A percentile compares a stretch with the other conserved stretches of the same genome.
These are phyloP conservation scores for Rotaria macrura DNA, from an alignment of 2,888 invertebrate genomes.

Conservation along the genomic window DNA sequence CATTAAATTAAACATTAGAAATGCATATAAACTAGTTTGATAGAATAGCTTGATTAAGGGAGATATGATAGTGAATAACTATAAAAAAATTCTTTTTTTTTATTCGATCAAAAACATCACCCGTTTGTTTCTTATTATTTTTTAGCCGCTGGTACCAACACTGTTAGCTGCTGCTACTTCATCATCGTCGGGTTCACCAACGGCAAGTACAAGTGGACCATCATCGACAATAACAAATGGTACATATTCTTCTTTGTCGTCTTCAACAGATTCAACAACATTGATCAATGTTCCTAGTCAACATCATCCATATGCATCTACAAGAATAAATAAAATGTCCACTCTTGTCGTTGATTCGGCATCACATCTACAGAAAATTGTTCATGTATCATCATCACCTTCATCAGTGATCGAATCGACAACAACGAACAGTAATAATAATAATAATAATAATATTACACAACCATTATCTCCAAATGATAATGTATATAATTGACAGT, in stretches of 20 bases:
- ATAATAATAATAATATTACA: background rate
- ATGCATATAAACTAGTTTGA: background rate
- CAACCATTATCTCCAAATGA: background rate
- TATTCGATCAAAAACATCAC: no score
- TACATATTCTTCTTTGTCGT: background rate
- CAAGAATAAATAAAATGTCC: background rate
- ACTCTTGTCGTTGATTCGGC: background rate
- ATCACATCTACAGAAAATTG: background rate
- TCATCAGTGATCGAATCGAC: background rate
- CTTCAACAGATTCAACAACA: background rate
- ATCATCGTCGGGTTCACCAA: background rate
- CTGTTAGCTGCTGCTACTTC: background rate
- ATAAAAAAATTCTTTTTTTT: background rate
- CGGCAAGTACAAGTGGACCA: background rate
- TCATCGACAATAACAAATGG: background rate
- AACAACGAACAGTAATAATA: slow-evolving; percentile 13
- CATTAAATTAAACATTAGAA: slow-evolving; percentile 6
- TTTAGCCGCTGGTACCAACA: slow-evolving; percentile 2
- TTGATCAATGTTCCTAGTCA: background rate
- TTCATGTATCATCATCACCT: background rate
- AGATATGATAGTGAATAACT: background rate
- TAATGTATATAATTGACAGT: background rate
- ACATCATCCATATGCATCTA: background rate
- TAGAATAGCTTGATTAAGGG: background rate
- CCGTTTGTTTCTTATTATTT: no score